Conservation (phyloP, 2,113 vertebrate genomes). For the Amphiprion percula region DNA sequence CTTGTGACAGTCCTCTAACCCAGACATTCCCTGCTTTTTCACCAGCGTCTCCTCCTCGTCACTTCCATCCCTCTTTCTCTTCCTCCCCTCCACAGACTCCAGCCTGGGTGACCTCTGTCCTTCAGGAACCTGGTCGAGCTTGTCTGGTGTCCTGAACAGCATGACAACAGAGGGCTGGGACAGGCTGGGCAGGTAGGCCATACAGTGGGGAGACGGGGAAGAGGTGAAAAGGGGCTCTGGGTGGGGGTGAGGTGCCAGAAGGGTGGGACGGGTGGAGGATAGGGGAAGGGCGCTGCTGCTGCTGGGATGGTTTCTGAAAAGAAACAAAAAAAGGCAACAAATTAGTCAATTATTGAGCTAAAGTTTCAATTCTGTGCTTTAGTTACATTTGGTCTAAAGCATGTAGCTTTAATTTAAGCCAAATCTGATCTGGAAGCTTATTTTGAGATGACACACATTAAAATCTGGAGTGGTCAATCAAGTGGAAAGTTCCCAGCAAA, state of each 20-base stretch:
- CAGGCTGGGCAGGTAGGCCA: constrained; percentile 86
- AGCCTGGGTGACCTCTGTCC: constrained; percentile 48
- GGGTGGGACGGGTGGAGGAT: constrained; percentile 6
- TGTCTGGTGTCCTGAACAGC: constrained; percentile 79
- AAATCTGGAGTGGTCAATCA: no score
- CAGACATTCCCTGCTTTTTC: constrained; percentile 61
- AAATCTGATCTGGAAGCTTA: no score
- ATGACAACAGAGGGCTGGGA: constrained; percentile 90
- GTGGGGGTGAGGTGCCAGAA: constrained; percentile 48
- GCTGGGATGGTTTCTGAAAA: constrained; percentile 15
- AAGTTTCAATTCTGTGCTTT: no score
- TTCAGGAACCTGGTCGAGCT: neutral
- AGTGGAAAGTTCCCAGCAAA: no score
- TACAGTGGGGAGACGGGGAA: constrained; percentile 67
- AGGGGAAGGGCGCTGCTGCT: neutral
- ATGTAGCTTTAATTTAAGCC: no score
- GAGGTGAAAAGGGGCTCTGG: constrained; percentile 70
- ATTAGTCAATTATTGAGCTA: neutral
- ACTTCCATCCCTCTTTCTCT: constrained; percentile 69
- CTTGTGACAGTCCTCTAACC: constrained; percentile 45
- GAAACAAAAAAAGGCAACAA: neutral
- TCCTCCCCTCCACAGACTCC: constrained; percentile 55
- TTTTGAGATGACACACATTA: no score
- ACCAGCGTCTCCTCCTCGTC: constrained; percentile 70
- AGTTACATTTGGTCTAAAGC: no score